Conservation (phyloP, 2,888 invertebrate species). For the Tholera decimalis region DNA sequence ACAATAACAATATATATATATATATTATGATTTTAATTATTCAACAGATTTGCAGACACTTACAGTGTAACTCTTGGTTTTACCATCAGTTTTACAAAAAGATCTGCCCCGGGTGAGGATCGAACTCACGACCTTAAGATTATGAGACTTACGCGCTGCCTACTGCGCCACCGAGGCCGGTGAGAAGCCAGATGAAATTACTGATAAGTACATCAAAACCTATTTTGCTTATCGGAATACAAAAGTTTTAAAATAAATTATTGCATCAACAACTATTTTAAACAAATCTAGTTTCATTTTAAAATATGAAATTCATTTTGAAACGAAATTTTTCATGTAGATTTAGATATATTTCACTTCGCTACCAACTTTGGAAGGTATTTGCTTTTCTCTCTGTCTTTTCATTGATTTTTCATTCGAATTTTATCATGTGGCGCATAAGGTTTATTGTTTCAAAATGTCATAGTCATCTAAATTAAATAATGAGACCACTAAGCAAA, state of each 20-base stretch:
- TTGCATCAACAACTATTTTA: too few relatives aligned
- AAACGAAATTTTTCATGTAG: too few relatives aligned
- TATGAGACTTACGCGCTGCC: conserved; percentile 98
- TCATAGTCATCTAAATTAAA: background rate
- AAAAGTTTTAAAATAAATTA: background rate
- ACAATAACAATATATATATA: too few relatives aligned
- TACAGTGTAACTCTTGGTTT: too few relatives aligned
- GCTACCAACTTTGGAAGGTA: too few relatives aligned
- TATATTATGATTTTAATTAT: background rate
- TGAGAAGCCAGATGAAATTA: rapidly evolving
- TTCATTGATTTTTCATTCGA: too few relatives aligned
- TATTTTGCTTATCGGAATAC: background rate
- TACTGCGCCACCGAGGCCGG: conserved; percentile 96
- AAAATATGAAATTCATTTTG: too few relatives aligned
- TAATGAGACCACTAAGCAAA: too few relatives aligned
- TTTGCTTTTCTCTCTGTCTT: too few relatives aligned
- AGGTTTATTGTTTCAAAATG: background rate
- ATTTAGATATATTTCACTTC: too few relatives aligned
- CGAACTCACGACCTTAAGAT: conserved; percentile 95
- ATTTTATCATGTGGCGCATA: background rate
- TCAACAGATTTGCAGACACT: rapidly evolving
- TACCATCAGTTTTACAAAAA: conserved; percentile 23
- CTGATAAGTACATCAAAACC: background rate
- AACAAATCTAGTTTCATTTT: too few relatives aligned
- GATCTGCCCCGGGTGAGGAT: conserved; percentile 66